Percentiles rank a stretch among this genome's conserved stretches.
phyloP scores from a whole-genome alignment of 2,797 vertebrate genomes.

The Tamandua tetradactyla region DNA sequence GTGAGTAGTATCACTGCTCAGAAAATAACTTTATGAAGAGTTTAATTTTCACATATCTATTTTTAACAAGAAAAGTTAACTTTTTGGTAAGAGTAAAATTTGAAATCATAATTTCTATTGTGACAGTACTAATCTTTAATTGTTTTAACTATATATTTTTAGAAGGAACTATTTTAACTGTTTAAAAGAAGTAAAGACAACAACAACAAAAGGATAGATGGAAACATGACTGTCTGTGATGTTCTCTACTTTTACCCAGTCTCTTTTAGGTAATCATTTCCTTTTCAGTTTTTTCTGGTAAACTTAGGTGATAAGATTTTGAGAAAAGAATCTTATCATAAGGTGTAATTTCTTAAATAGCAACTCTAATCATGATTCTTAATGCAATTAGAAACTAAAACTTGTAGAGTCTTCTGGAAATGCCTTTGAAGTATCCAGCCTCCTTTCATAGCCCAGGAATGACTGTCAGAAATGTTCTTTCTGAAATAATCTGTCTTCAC shows the following conservation, averaged over 20 bases:
- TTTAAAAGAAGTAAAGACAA: not conserved
- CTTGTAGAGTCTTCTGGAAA: too few species aligned
- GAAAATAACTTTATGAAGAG: not conserved
- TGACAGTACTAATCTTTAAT: not conserved
- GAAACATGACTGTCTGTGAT: too few species aligned
- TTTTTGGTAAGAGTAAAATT: not conserved
- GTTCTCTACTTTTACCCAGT: too few species aligned
- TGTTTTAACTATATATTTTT: not conserved
- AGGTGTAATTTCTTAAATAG: not conserved
- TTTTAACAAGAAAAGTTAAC: not conserved
- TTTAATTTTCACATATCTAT: not conserved
- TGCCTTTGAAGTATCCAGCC: too few species aligned
- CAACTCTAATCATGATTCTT: too few species aligned
- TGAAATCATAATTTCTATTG: not conserved
- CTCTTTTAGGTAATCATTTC: too few species aligned
- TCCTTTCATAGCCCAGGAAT: too few species aligned
- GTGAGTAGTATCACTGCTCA: not conserved
- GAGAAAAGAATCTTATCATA: not conserved
- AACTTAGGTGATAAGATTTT: too few species aligned
- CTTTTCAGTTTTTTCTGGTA: too few species aligned
- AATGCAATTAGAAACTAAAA: too few species aligned
- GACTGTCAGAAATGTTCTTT: too few species aligned
- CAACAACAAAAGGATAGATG: not conserved
- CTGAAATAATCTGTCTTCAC: too few species aligned
- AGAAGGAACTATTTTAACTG: not conserved